Evolutionary conservation across 2,113 vertebrate genomes (phyloP), one percentile per base, ranked within the genome.

Genomic region (Atlantisia rogersi): DNA sequence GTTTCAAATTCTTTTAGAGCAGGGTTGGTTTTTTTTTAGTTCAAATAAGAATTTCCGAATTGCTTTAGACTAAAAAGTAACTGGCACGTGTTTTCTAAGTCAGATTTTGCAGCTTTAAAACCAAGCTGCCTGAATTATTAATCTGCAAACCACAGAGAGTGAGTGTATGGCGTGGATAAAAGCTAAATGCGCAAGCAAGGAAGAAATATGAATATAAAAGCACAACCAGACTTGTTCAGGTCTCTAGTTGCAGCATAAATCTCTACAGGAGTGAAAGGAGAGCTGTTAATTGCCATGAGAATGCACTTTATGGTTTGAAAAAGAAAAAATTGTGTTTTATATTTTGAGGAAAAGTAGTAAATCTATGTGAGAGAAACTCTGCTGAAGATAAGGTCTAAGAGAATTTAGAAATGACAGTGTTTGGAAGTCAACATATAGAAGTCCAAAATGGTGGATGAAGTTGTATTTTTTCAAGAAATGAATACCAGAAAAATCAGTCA

Each of bases 31-130:
- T 48, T 48, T 48, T 55, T 96, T 67, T 55, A 53, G 25, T 78
- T 58, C 13, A 69, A 52, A 11, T 71, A 44, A 67, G 31, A 35
- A 39, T 84, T 92, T 68, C 26, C 15, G 1, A 2, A 10, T 70
- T 59, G 52, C 1, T 86, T 88, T 31, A 35, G 32, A 39, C 44
- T 92, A 32, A 40, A 56, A 74, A 59, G 16, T 11, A 42, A 44
- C 37, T 64, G 42, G 35, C 24, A 11, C 5, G 21, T 21, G 4
- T 63, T 95, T 88, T 74, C 71, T n/a, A 74, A 73, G 29, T 58
- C 40, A 91, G 18, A 77, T 64, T 90, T 90, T 91, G 15, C 31
- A 78, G 11, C 16, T 86, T 94, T 92, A 48, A 93, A 97, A n/a
- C 5, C 3, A 78, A 46, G 6, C 32, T 83, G 31, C n/a, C 18